Base-by-base conservation (phyloP, 2,888 invertebrate genomes). In the Itoplectis maculator region DNA sequence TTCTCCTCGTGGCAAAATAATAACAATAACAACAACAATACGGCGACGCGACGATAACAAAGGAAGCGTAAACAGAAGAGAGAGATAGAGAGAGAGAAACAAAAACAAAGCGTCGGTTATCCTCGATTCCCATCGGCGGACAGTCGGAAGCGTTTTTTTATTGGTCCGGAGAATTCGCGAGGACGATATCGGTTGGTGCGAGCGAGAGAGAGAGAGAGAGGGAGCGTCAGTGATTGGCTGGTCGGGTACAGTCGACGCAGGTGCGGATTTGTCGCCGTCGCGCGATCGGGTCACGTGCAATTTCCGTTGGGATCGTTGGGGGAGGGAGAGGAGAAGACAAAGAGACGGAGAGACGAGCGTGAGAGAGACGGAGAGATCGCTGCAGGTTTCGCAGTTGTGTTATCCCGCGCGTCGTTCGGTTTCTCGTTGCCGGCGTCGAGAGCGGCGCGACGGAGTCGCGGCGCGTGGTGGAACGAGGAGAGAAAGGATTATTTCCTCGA, bases 401-500 rank as follows among this genome's bases (percentile, higher is more conserved):
- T n/a, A n/a, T n/a, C n/a, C n/a, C n/a, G n/a, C n/a, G n/a, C n/a
- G n/a, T n/a, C n/a, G n/a, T n/a, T n/a, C 15, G 29, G 45, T 7
- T 56, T 72, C 59, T 61, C 59, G 65, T 45, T 47, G n/a, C n/a
- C n/a, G n/a, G n/a, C 29, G 35, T 35, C 47, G 35, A 23, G 29
- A n/a, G n/a, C n/a, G n/a, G n/a, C n/a, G 40, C 29, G 47, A 15
- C 35, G 23, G 59, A 13, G 65, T n/a, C n/a, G n/a, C n/a, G n/a
- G n/a, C n/a, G n/a, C n/a, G 65, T 18, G 15, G 29, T 29, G 47
- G 47, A 66, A 78, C 74, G 63, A 37, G 45, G 72, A 82, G 82
- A 79, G 63, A 80, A 81, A 63, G 76, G 69, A 70, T 72, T 73
- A 63, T 63, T 68, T 29, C 29, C 59, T 70, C 79, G 61, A 42